Evolutionary conservation across 1,140 invertebrate species (phyloP).

Genomic region (Elymnias hypermnestra): DNA sequence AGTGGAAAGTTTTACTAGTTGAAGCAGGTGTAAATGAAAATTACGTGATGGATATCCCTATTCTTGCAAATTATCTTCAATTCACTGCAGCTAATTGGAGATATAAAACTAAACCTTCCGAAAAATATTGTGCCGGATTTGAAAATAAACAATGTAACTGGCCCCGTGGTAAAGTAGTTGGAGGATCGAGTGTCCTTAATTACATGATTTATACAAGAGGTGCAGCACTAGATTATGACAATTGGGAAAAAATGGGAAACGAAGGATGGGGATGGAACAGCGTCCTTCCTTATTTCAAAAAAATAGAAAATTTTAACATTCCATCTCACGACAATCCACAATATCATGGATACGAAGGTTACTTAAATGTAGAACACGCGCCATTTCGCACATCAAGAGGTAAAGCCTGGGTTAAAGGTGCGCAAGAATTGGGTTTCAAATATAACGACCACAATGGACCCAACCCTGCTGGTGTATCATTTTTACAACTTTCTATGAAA

Average conservation of each 20-base stretch:
- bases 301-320: conserved; percentile 83
- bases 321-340: conserved; percentile 72
- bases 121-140: conserved; percentile 75
- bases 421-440: conserved; percentile 80
- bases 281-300: conserved; percentile 89
- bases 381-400: conserved; percentile 78
- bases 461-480: conserved; percentile 79
- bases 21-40: conserved; percentile 83
- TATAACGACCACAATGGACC: conserved; percentile 85
- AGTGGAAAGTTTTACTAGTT: conserved; percentile 81
- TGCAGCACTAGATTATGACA: conserved; percentile 84
- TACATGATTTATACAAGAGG: conserved; percentile 95
- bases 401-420: conserved; percentile 82
- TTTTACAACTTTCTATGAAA: conserved; percentile 80
- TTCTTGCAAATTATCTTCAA: conserved; percentile 80
- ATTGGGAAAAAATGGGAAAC: conserved; percentile 87
- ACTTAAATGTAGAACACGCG: conserved; percentile 77
- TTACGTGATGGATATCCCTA: conserved; percentile 81
- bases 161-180: conserved; percentile 87
- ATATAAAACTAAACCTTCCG: conserved; percentile 77
- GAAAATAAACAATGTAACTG: conserved; percentile 80
- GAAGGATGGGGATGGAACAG: conserved; percentile 88
- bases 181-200: conserved; percentile 91
- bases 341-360: conserved; percentile 79
- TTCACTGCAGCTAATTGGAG: conserved; percentile 77